phyloP scores from a whole-genome alignment of 2,113 vertebrate species.

The Xyliphius kryptos region DNA sequence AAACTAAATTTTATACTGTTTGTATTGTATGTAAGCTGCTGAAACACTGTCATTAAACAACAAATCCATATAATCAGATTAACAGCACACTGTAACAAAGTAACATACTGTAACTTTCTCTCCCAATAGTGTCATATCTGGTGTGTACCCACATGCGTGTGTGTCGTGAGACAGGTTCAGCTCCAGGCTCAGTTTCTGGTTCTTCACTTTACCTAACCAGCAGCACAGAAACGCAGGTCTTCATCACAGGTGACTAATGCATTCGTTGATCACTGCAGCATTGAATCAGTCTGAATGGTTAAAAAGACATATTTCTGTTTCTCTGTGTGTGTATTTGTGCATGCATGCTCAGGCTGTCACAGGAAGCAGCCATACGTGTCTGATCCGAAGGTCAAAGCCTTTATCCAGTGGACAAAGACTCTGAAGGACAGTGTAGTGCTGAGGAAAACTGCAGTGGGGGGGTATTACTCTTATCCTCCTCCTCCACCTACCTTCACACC shows the following conservation, averaged over 20 bases:
- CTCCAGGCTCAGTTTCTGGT: too few relatives aligned
- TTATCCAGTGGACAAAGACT: conserved; percentile 79
- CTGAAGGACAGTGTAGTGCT: conserved; percentile 63
- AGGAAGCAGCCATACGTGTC: conserved; percentile 74
- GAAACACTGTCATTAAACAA: too few relatives aligned
- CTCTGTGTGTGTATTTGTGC: not conserved
- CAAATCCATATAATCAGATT: too few relatives aligned
- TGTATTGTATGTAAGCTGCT: too few relatives aligned
- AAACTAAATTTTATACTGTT: too few relatives aligned
- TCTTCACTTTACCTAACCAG: conserved; percentile 85
- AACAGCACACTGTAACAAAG: too few relatives aligned
- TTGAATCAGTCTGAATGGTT: not conserved
- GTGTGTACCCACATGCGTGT: conserved; percentile 90
- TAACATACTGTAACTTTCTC: too few relatives aligned
- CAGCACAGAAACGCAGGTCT: conserved; percentile 79
- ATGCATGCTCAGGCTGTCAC: conserved; percentile 61
- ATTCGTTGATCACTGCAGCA: not conserved
- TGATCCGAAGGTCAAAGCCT: conserved; percentile 72
- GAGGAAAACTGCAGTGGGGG: conserved; percentile 72
- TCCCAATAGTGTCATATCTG: conserved; percentile 76
- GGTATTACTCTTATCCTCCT: conserved; percentile 76
- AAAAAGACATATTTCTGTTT: not conserved
- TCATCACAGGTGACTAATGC: conserved; percentile 68
- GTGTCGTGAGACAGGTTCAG: conserved; percentile 57
- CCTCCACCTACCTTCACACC: conserved; percentile 62